Evolutionary conservation across 2,888 invertebrate genomes (phyloP).

Genomic region (Drosophila emarginata): DNA sequence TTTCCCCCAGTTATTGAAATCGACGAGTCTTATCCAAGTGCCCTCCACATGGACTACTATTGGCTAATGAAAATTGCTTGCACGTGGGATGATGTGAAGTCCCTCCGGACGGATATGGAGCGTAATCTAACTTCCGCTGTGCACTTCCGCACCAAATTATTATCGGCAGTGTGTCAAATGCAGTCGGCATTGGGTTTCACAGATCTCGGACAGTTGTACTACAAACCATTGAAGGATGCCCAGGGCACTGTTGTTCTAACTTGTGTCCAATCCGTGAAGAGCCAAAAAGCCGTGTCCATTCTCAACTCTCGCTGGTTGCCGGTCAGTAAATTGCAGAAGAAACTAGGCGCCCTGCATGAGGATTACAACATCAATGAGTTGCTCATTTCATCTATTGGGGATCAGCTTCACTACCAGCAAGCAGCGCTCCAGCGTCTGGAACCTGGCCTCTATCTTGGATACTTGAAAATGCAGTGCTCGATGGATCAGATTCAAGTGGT

Average conservation of each 20-base stretch:
- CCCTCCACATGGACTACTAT: conserved; percentile 95
- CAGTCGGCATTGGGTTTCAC: conserved; percentile 94
- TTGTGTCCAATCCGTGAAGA: conserved; percentile 87
- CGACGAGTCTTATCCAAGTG: conserved; percentile 96
- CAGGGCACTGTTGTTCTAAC: conserved; percentile 96
- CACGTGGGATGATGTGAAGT: conserved; percentile 98
- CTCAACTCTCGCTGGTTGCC: conserved; percentile 96
- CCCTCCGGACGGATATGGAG: conserved; percentile 96
- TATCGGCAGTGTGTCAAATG: conserved; percentile 96
- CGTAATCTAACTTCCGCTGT: conserved; percentile 94
- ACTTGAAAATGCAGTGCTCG: conserved; percentile 97
- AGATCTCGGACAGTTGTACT: conserved; percentile 97
- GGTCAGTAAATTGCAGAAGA: conserved; percentile 91
- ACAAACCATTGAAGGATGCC: conserved; percentile 93
- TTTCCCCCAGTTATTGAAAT: conserved; percentile 98
- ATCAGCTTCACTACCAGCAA: conserved; percentile 87
- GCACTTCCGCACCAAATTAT: conserved; percentile 94
- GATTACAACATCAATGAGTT: conserved; percentile 91
- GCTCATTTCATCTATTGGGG: conserved; percentile 93
- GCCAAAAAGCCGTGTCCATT: conserved; percentile 92
- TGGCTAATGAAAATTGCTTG: conserved; percentile 99
- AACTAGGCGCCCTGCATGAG: conserved; percentile 88
- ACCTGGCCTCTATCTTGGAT: conserved; percentile 96
- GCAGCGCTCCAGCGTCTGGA: conserved; percentile 90
- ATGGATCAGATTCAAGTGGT: conserved; percentile 97